These are phyloP conservation scores for Chaetorhynchus papuensis DNA, from an alignment of 2,113 vertebrate species.

Conservation along the genomic window DNA sequence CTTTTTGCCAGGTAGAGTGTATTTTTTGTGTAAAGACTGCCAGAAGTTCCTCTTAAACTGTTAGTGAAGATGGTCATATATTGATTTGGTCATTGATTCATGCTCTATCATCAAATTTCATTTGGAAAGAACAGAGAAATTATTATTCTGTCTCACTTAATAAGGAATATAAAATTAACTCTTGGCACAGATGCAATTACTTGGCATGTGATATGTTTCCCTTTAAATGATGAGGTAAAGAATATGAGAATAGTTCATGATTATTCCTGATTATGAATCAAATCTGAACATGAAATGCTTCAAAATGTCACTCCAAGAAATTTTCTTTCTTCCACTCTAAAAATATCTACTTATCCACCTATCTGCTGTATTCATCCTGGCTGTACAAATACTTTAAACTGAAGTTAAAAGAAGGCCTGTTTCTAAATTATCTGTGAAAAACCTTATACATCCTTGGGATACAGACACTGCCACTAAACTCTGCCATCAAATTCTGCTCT, in stretches of 20 bases:
- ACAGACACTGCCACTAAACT: not conserved
- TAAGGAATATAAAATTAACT: not conserved
- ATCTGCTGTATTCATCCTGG: not conserved
- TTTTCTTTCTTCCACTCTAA: not conserved
- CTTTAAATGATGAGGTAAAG: not conserved
- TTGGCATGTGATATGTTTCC: not conserved
- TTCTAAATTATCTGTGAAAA: not conserved
- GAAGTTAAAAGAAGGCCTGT: not conserved
- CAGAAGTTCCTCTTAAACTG: not conserved
- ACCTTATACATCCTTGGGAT: not conserved
- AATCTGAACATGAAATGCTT: not conserved
- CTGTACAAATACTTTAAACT: not conserved
- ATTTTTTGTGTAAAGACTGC: not conserved
- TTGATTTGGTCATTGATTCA: not conserved
- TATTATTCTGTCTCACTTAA: not conserved
- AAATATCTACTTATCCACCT: not conserved
- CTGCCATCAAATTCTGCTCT: not conserved
- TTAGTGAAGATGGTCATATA: not conserved
- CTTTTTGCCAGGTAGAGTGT: not conserved
- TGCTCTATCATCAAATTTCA: not conserved
- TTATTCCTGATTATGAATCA: not conserved
- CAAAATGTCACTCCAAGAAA: not conserved
- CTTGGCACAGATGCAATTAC: not conserved
- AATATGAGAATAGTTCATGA: not conserved
- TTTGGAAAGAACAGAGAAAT: not conserved